A percentile compares a stretch with the other conserved stretches of the same genome.
These are phyloP conservation scores for Cacatua alba DNA, from an alignment of 2,113 vertebrate genomes.

Conservation along the genomic window DNA sequence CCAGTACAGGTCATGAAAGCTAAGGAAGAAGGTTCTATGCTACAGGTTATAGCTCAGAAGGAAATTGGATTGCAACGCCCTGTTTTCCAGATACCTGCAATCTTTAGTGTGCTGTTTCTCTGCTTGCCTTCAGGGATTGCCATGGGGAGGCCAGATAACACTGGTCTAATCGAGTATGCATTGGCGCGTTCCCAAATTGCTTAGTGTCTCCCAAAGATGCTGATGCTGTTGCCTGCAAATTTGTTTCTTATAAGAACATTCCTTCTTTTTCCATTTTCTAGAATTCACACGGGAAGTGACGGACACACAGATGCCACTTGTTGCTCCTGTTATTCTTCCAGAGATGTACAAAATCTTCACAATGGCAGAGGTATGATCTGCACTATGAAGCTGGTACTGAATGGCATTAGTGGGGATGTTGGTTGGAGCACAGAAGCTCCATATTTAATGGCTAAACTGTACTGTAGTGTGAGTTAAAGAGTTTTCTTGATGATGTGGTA, in stretches of 20 bases:
- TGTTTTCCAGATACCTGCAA: not conserved
- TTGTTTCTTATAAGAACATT: not conserved
- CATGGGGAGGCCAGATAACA: not conserved
- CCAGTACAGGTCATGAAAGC: not conserved
- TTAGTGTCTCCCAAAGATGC: not conserved
- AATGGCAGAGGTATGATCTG: conserved; percentile 90
- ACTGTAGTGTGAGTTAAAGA: not conserved
- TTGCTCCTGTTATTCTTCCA: conserved; percentile 90
- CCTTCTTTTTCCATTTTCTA: conserved; percentile 43
- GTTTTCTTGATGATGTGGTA: not conserved
- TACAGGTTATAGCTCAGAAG: not conserved
- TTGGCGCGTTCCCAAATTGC: rapidly evolving
- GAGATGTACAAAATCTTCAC: conserved; percentile 99
- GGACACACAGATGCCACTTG: conserved; percentile 92
- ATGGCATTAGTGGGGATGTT: not conserved
- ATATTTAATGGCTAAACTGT: not conserved
- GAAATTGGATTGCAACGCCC: not conserved
- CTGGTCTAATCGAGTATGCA: not conserved
- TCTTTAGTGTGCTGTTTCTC: not conserved
- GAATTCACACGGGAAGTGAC: conserved; percentile 97
- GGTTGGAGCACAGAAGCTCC: not conserved
- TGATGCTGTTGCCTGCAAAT: not conserved
- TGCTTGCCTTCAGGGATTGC: not conserved
- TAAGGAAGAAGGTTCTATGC: not conserved
- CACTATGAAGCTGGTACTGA: not conserved